Evolutionary conservation across 2,888 invertebrate genomes (phyloP), one percentile per base, ranked within the genome.

Genomic region (Leuctra nigra): DNA sequence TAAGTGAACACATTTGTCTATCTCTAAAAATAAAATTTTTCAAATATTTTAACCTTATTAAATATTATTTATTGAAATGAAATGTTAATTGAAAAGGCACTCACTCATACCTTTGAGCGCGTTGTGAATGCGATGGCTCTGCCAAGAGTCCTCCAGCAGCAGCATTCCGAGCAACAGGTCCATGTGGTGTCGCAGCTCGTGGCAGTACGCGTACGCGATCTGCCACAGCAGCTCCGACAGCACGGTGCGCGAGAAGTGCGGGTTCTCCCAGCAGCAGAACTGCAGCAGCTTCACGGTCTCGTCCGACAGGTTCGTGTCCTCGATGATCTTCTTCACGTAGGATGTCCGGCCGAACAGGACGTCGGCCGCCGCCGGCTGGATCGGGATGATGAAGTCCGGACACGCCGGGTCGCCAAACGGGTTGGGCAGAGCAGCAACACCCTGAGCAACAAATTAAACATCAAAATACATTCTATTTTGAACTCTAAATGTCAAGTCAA

Each of bases 201-300:
- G 93, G 64, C 94, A 92, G 73, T 93, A 96, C 2, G 94, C 91
- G 72, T 86, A 90, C 35, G 87, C 85, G 63, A 87, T 84, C 71
- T 94, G 91, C 92, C 94, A 94, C 57, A 97, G 76, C 41, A 97
- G 75, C 75, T 97, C 96, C 44, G 88, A 85, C 35, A 97, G 80
- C 48, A 94, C 91, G 16, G 84, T 82, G 61, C 91, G 85, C 25
- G 95, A 95, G 75, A 96, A 92, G 64, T 87, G 87, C 22, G 93
- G 92, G 75, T 97, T 95, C 73, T 97, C 97, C 96, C 96, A 97
- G 68, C 92, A 91, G 71, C 94, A 86, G 74, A 91, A 97, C 76
- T 95, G 91, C 35, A 97, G 74, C 59, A 97, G 75, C 69, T 91
- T 87, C 44, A 92, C 80, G 2, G 91, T 90, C 63, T 97, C 96